These are phyloP conservation scores for Anser brachyrhynchus DNA, from an alignment of 2,113 vertebrate species.

Conservation along the genomic window DNA sequence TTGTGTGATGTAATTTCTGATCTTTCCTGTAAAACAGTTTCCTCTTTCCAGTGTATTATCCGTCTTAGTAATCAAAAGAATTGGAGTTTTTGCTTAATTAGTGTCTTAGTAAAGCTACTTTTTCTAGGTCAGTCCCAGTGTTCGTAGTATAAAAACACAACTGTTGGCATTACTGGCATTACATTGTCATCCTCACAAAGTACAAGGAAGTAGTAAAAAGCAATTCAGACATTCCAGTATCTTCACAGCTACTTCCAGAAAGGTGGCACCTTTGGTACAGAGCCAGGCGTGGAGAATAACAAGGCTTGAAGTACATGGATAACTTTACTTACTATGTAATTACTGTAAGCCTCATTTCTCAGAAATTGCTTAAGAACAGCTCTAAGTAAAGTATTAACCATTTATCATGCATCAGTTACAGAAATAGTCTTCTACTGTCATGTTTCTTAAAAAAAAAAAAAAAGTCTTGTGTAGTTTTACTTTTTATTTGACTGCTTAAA, in stretches of 20 bases:
- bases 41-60: not conserved
- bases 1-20: not conserved
- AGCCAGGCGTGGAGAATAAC: not conserved
- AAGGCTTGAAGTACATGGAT: slow-evolving; percentile 35
- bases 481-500: not conserved
- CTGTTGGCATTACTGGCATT: not conserved
- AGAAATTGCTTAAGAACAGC: not conserved
- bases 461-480: not conserved
- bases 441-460: not conserved
- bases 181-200: not conserved
- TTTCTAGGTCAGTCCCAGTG: not conserved
- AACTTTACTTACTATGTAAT: not conserved
- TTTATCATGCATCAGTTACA: not conserved
- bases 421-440: not conserved
- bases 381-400: not conserved
- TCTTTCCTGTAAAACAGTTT: not conserved
- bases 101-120: not conserved
- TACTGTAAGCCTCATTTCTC: not conserved
- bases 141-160: not conserved
- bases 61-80: not conserved
- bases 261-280: not conserved
- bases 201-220: not conserved
- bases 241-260: not conserved
- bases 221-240: not conserved
- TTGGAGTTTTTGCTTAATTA: not conserved